Evolutionary conservation across 2,797 vertebrate genomes (phyloP), one percentile per base, ranked within the genome.

Genomic region (Spinus olivaceus): DNA sequence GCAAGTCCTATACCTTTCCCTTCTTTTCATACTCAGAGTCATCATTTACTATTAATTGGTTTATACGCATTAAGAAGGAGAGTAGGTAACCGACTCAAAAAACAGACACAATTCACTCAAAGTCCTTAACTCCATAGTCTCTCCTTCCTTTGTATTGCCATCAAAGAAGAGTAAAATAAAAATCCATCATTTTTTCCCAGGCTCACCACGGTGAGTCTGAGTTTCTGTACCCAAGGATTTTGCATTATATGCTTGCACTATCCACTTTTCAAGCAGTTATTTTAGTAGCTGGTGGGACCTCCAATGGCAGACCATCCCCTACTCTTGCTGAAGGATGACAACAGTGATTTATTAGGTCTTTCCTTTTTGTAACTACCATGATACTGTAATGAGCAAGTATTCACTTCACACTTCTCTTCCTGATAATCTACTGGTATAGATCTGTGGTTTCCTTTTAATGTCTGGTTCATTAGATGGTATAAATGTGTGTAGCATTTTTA

Each of bases 401-500:
- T 96, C 95, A 97, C 97, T 94, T 96, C 95, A 97, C 97, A 97
- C 93, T 59, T 97, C 94, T 96, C 89, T 81, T 96, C 91, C 84
- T 94, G 41, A 74, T 94, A 96, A 97, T 94, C 92, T 96, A 83
- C 90, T 95, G 82, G 64, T 97, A 97, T 96, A 97, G 97, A 97
- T 98, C 92, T 93, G 97, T 95, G 97, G 97, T 92, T 49, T 88
- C 86, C 85, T 96, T 97, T 97, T 90, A 97, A 96, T 95, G 94
- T 72, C 91, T 97, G 64, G 93, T 95, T 98, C 96, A 96, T 97
- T 97, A 97, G 77, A 86, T 67, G 86, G 70, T 81, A 90, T 96
- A 82, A 92, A 95, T 91, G 77, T 74, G 91, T 84, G 85, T 56
- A 94, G 64, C 96, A 67, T 60, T 88, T 96, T 92, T 95, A 96